These are phyloP conservation scores for Microchirus variegatus DNA, from an alignment of 2,797 vertebrate species.

Conservation along the genomic window DNA sequence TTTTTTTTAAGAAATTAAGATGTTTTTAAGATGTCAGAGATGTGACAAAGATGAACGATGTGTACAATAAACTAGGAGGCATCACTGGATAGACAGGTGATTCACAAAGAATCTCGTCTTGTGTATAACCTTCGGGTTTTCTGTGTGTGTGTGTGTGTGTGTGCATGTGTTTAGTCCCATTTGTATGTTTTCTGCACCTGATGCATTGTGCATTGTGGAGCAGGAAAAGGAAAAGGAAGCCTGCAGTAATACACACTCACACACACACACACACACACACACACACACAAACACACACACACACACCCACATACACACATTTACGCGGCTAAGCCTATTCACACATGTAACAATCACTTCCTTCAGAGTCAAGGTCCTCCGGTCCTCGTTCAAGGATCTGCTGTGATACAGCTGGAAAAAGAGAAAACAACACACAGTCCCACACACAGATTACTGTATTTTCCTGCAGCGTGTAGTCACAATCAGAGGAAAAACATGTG, in stretches of 20 bases:
- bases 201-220: conserved; percentile 10
- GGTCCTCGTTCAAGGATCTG: conserved; percentile 27
- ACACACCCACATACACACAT: conserved; percentile 14
- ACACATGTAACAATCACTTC: conserved; percentile 11
- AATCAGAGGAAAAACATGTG: background rate
- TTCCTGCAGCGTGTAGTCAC: background rate
- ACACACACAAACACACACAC: conserved; percentile 14
- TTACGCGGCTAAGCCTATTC: background rate
- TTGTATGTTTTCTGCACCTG: background rate
- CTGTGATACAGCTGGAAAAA: conserved; percentile 46
- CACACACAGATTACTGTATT: conserved; percentile 1
- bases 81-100: too few species aligned
- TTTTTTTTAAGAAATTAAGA: too few species aligned
- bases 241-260: conserved; percentile 13
- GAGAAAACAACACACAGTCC: conserved; percentile 6
- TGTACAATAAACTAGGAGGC: too few species aligned
- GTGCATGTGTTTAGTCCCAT: conserved; percentile 47
- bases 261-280: conserved; percentile 15
- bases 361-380: conserved; percentile 48
- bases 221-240: conserved; percentile 55
- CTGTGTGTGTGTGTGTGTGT: background rate
- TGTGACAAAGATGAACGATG: too few species aligned
- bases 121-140: too few species aligned
- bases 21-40: too few species aligned
- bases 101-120: too few species aligned